Conservation (phyloP, 2,797 vertebrate species). For the Melanotaenia parkinsoni region DNA sequence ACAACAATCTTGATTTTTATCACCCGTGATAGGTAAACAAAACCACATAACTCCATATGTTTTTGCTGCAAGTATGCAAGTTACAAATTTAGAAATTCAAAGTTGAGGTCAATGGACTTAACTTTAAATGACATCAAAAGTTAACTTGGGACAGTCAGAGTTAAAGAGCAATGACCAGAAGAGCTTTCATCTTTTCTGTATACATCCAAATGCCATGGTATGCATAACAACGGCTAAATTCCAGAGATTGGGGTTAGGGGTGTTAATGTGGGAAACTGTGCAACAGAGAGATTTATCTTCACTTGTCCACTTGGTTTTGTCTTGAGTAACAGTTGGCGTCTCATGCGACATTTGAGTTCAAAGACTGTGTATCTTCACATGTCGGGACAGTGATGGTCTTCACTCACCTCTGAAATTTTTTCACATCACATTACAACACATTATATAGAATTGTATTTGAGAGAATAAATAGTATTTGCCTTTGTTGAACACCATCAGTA, state of each 20-base stretch:
- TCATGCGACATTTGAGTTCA: slow-evolving; percentile 63
- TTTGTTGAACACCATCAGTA: slow-evolving; percentile 37
- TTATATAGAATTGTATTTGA: slow-evolving; percentile 26
- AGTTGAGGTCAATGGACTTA: slow-evolving; percentile 28
- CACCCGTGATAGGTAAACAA: slow-evolving; percentile 47
- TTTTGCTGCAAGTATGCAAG: slow-evolving; percentile 4
- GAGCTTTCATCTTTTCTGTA: slow-evolving; percentile 54
- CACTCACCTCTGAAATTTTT: slow-evolving; percentile 2
- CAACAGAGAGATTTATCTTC: slow-evolving; percentile 68
- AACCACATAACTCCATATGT: slow-evolving; percentile 12
- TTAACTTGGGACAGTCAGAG: slow-evolving; percentile 39
- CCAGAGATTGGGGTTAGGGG: slow-evolving; percentile 32
- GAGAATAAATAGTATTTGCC: slow-evolving; percentile 21
- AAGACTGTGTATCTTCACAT: slow-evolving; percentile 25
- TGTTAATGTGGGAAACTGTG: slow-evolving; percentile 77
- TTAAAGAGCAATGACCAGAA: slow-evolving; percentile 50
- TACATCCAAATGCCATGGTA: slow-evolving; percentile 46
- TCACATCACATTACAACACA: slow-evolving; percentile 26
- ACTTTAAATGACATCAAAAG: slow-evolving; percentile 23
- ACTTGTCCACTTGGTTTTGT: slow-evolving; percentile 57
- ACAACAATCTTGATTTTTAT: slow-evolving; percentile 34
- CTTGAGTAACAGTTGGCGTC: slow-evolving; percentile 59
- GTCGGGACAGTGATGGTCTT: slow-evolving; percentile 13
- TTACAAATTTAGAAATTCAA: slow-evolving; percentile 20
- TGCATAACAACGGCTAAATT: slow-evolving; percentile 59